Conservation (phyloP, 2,888 invertebrate genomes). For the Hoplodrina ambigua region DNA sequence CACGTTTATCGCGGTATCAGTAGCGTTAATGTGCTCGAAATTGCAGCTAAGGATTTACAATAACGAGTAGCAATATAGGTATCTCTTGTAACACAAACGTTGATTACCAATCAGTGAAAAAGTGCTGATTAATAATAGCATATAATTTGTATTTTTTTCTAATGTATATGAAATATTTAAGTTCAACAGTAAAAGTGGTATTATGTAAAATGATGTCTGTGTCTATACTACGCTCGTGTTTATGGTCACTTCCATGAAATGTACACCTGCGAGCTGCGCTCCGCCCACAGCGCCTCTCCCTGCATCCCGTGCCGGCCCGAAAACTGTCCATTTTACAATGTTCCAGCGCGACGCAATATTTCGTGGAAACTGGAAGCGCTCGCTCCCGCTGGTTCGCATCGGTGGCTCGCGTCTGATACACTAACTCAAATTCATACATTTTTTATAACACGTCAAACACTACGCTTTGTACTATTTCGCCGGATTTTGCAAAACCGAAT, state of each 20-base stretch:
- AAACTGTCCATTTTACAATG: background rate
- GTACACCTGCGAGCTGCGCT: background rate
- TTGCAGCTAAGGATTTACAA: no score
- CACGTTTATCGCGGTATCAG: no score
- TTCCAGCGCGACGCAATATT: slow-evolving; percentile 6
- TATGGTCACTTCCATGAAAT: slow-evolving; percentile 1
- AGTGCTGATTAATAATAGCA: no score
- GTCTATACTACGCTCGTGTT: background rate
- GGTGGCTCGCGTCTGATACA: background rate
- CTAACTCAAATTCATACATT: slow-evolving; percentile 14
- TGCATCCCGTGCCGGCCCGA: background rate
- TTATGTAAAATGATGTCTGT: no score
- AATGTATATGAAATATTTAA: no score
- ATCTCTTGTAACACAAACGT: background rate
- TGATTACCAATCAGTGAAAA: no score
- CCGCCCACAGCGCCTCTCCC: background rate
- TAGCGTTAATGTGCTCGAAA: no score
- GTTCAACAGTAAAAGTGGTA: no score
- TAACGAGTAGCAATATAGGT: background rate
- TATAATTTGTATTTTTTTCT: no score
- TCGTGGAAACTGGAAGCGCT: background rate
- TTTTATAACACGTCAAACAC: slow-evolving; percentile 4
- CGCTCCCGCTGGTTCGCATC: background rate
- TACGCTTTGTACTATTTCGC: background rate
- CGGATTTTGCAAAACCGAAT: slow-evolving; percentile 9